Conservation (phyloP, 2,888 invertebrate genomes). For the Tinea semifulvella region DNA sequence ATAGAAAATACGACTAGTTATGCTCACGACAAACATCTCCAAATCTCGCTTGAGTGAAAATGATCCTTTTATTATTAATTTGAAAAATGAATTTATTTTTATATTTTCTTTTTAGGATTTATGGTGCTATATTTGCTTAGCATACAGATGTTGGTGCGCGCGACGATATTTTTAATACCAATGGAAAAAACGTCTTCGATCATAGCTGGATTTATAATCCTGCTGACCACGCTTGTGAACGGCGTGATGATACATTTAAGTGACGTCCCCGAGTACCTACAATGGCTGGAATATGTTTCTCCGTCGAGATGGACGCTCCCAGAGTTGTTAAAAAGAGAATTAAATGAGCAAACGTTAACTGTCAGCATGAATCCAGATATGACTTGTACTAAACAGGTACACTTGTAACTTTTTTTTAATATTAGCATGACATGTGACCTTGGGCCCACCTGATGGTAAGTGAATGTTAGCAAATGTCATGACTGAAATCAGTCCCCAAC, state of each 20-base stretch:
- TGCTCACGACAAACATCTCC: too few relatives aligned
- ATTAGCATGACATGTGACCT: too few relatives aligned
- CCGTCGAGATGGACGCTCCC: conserved; percentile 79
- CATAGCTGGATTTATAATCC: conserved; percentile 66
- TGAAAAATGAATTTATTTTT: too few relatives aligned
- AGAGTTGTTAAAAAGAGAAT: conserved; percentile 71
- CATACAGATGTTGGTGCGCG: conserved; percentile 73
- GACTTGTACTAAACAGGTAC: conserved; percentile 76
- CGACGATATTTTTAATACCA: conserved; percentile 73
- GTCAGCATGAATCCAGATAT: conserved; percentile 55
- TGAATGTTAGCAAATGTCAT: too few relatives aligned
- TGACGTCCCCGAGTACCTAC: conserved; percentile 72
- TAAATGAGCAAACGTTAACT: conserved; percentile 70
- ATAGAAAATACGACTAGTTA: too few relatives aligned
- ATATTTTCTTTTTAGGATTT: conserved; percentile 63
- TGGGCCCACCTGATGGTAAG: too few relatives aligned
- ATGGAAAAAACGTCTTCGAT: conserved; percentile 71
- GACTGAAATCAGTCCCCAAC: too few relatives aligned
- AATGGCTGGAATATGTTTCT: conserved; percentile 74
- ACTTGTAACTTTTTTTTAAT: too few relatives aligned
- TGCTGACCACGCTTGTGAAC: conserved; percentile 70
- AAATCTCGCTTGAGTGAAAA: too few relatives aligned
- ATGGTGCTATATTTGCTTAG: conserved; percentile 76
- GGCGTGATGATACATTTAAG: conserved; percentile 75
- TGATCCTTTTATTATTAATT: too few relatives aligned